Conservation (phyloP, 1,140 invertebrate species). For the Caenorhabditis tropicalis region DNA sequence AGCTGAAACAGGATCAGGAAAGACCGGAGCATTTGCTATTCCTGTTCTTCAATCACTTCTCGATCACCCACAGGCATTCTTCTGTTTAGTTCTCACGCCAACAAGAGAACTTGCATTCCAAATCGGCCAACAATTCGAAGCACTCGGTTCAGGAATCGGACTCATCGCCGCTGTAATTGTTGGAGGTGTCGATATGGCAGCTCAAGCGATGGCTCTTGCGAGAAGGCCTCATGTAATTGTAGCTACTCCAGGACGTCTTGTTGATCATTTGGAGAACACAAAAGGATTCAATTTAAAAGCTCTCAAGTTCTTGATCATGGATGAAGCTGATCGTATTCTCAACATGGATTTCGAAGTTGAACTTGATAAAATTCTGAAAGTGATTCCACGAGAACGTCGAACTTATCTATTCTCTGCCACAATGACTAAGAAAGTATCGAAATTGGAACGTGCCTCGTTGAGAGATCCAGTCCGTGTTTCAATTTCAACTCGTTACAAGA, state of each 20-base stretch:
- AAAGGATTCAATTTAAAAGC: constrained; percentile 89
- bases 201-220: constrained; percentile 85
- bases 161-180: constrained; percentile 85
- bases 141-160: constrained; percentile 84
- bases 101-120: constrained; percentile 95
- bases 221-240: constrained; percentile 96
- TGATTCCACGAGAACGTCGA: constrained; percentile 84
- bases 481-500: constrained; percentile 89
- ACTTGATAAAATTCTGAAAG: constrained; percentile 91
- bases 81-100: constrained; percentile 91
- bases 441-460: constrained; percentile 91
- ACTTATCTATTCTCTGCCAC: constrained; percentile 94
- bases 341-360: constrained; percentile 96
- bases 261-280: constrained; percentile 90
- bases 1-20: constrained; percentile 96
- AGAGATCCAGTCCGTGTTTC: constrained; percentile 90
- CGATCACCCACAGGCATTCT: constrained; percentile 89
- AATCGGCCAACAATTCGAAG: constrained; percentile 91
- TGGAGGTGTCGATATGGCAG: constrained; percentile 96
- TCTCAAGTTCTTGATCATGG: constrained; percentile 91
- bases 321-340: constrained; percentile 91
- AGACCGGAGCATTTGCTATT: constrained; percentile 94
- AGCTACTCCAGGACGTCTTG: constrained; percentile 86
- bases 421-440: constrained; percentile 97
- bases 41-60: constrained; percentile 90